phyloP scores from a whole-genome alignment of 2,888 invertebrate genomes.

The Xestia rhomboidea region DNA sequence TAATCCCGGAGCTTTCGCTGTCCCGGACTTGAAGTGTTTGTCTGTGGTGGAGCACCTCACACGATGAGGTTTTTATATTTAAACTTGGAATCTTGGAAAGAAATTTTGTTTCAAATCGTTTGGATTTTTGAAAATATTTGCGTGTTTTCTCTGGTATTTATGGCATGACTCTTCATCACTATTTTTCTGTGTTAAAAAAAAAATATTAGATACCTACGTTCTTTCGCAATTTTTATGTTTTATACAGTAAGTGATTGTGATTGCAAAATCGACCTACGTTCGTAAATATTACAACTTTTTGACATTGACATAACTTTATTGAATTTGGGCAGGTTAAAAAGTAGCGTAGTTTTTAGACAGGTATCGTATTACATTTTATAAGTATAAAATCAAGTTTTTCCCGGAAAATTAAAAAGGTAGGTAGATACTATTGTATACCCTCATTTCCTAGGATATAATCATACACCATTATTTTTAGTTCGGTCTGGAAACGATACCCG shows the following conservation, averaged over 20 bases:
- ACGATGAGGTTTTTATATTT: conserved; percentile 61
- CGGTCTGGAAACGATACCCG: no score
- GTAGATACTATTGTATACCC: no score
- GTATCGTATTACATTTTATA: no score
- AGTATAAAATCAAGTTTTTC: no score
- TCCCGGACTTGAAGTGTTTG: conserved; percentile 67
- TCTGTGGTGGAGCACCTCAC: conserved; percentile 68
- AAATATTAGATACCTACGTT: not conserved
- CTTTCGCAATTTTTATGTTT: not conserved
- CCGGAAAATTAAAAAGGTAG: not conserved
- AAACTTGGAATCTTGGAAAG: conserved; percentile 5
- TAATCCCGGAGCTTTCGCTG: conserved; percentile 72
- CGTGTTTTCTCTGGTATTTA: not conserved
- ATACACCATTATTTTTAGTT: no score
- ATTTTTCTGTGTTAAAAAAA: not conserved
- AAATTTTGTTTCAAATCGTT: not conserved
- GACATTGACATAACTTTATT: not conserved
- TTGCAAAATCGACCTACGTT: not conserved
- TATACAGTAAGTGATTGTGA: not conserved
- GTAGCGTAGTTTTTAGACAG: no score
- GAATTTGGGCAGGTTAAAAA: not conserved
- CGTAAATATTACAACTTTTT: not conserved
- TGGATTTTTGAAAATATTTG: not conserved
- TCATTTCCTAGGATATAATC: not conserved
- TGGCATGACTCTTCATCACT: not conserved